These are phyloP conservation scores for Brachyhypopomus gauderio DNA, from an alignment of 2,113 vertebrate species.

Conservation along the genomic window DNA sequence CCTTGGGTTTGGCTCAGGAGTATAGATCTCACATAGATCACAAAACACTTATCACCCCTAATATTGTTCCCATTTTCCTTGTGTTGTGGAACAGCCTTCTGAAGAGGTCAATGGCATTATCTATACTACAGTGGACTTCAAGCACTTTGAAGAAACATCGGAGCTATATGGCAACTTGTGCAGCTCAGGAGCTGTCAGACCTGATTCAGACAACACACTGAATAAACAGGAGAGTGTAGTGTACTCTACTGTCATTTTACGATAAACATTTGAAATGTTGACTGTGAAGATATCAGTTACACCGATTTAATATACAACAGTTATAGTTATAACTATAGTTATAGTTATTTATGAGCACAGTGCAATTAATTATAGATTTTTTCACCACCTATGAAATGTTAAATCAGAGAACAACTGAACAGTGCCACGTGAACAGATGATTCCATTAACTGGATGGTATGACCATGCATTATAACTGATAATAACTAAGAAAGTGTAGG, in stretches of 20 bases:
- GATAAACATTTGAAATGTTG: constrained; percentile 9
- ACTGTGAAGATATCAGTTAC: background rate
- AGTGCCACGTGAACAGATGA: too few species aligned
- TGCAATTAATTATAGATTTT: background rate
- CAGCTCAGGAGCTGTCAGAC: constrained; percentile 2
- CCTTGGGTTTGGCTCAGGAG: background rate
- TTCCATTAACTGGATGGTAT: too few species aligned
- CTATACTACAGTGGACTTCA: constrained; percentile 73
- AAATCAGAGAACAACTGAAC: too few species aligned
- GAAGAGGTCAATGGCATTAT: constrained; percentile 62
- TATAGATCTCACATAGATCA: background rate
- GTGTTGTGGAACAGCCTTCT: constrained; percentile 32
- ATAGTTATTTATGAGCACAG: too few species aligned
- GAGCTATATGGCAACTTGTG: constrained; percentile 66
- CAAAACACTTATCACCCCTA: background rate
- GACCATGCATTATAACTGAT: too few species aligned
- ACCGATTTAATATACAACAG: background rate
- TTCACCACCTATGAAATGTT: background rate
- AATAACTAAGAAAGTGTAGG: too few species aligned
- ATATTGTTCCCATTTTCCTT: constrained; percentile 14
- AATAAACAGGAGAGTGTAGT: constrained; percentile 62
- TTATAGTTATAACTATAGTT: too few species aligned
- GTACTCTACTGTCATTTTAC: constrained; percentile 66
- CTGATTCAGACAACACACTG: background rate
- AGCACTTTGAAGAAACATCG: constrained; percentile 46